Base-by-base conservation (phyloP, 2,888 invertebrate species). In the Rhopalosiphum nymphaeae region DNA sequence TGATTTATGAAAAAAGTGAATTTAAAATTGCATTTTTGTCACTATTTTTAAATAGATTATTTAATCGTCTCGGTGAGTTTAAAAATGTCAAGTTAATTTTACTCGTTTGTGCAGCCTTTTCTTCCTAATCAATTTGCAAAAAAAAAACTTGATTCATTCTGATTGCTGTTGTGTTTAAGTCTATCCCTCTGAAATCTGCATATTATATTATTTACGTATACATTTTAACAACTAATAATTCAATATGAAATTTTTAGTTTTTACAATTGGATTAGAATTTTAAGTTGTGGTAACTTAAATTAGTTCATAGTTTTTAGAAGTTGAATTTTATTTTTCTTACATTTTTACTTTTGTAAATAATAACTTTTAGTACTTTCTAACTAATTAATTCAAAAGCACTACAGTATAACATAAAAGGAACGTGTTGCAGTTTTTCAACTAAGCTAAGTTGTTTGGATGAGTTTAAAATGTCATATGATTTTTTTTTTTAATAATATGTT, bases 1-100 rank as follows among this genome's bases (percentile, higher is more conserved):
- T 78, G 78, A 78, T 36, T 78, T 86, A 86, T 46, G 29, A 86
- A 86, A 44, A 86, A 86, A 86, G 44, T 86, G 46, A 44, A 86
- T 86, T 86, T 46, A 16, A 85, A 85, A 86, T 49, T 86, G 46
- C 7, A 46, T 78, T 78, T 46, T 86, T 86, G n/a, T 46, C 46
- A 29, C 29, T 49, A 36, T 5, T 86, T 46, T 16, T 49, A 3
- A 46, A 46, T 29, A 9, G 29, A 86, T 86, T 86, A 86, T 86
- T 36, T 36, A 44, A 16, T 29, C 7, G 11, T 29, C 46, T n/a
- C 29, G 7, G 7, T 1, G 86, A 86, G 46, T 85, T 85, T 85
- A 10, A 44, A 85, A 44, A 44, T 85, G 85, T 49, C 29, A n/a
- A 86, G 29, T 86, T 49, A 16, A 46, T 86, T 46, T 44, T 46